Base-by-base conservation (phyloP, 2,113 vertebrate species). In the Fukomys damarensis region DNA sequence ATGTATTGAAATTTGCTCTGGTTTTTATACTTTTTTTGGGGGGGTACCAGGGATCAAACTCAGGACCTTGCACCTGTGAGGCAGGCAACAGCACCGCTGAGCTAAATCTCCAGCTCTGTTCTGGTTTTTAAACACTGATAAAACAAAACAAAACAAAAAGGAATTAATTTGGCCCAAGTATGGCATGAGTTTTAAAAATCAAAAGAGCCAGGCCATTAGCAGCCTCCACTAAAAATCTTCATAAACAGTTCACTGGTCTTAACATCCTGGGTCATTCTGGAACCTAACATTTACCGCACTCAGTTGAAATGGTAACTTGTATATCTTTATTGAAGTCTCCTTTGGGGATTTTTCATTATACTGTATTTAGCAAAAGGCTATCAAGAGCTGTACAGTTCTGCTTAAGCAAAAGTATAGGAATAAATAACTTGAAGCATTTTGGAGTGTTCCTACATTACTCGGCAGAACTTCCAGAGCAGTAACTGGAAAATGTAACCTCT, bases 321-420 rank as follows among this genome's bases (percentile, higher is more conserved):
- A 2, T 43, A 80, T 82, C 61, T 93, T 77, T 79, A 91, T 63
- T 89, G 65, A 83, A 91, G 72, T 77, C 22, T 91, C 83, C 32
- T 61, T 82, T 63, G 1, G n/a, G 9, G 6, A 13, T 82, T 66
- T 77, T 52, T 70, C 66, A n/a, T 43, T 76, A 6, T 3, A 46
- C 59, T 26, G 12, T 6, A 52, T 14, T 61, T 72, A 46, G 13
- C 28, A 10, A 81, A 94, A 96, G 19, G 11, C 30, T 76, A 72
- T 89, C 54, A 89, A 72, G 89, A 63, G 17, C 46, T 77, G 3
- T 52, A 72, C 89, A 72, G 38, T 81, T 86, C 12, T 61, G 91
- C 70, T 96, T 46, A 77, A 90, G 86, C 3, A 38, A 93, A 86
- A 89, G 26, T 9, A 11, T 20, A 74, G 65, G 52, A 65, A 96